A percentile compares a stretch with the other conserved stretches of the same genome.
Conservation (phyloP, 2,888 invertebrate genomes). For the Xestia sexstrigata region DNA sequence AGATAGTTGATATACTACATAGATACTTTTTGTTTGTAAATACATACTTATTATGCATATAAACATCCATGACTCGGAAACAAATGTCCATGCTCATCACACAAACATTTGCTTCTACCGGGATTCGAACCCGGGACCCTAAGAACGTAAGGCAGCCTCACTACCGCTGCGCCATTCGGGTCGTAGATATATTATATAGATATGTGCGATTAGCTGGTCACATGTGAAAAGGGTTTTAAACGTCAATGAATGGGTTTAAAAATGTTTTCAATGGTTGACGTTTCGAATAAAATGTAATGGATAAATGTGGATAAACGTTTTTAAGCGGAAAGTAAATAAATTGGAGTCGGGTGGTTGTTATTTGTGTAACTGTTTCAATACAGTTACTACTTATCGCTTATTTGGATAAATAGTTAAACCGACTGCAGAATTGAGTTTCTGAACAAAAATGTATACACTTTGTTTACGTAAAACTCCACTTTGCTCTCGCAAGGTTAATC, state of each 20-base stretch:
- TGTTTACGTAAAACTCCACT: conserved; percentile 34
- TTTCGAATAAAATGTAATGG: conserved; percentile 45
- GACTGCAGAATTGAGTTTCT: conserved; percentile 38
- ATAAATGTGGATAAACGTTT: conserved; percentile 29
- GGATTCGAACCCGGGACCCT: too few relatives aligned
- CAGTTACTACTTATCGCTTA: conserved; percentile 37
- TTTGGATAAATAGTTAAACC: conserved; percentile 42
- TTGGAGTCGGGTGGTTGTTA: conserved; percentile 30
- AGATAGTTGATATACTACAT: too few relatives aligned
- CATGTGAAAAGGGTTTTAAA: conserved; percentile 43
- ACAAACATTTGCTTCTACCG: too few relatives aligned
- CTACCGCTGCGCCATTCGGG: too few relatives aligned
- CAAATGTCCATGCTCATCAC: too few relatives aligned
- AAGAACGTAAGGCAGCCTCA: too few relatives aligned
- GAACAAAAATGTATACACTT: conserved; percentile 34
- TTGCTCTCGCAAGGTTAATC: background rate
- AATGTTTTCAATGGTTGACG: conserved; percentile 37
- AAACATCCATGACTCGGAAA: too few relatives aligned
- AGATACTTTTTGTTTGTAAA: too few relatives aligned
- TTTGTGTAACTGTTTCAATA: conserved; percentile 36
- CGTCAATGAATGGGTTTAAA: conserved; percentile 36
- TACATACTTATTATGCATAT: too few relatives aligned
- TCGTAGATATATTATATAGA: too few relatives aligned
- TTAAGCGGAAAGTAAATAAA: conserved; percentile 43
- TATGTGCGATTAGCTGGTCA: conserved; percentile 52